Evolutionary conservation across 64 coral and sea anemone genomes (phyloP).

Genomic region (Acropora yongei): DNA sequence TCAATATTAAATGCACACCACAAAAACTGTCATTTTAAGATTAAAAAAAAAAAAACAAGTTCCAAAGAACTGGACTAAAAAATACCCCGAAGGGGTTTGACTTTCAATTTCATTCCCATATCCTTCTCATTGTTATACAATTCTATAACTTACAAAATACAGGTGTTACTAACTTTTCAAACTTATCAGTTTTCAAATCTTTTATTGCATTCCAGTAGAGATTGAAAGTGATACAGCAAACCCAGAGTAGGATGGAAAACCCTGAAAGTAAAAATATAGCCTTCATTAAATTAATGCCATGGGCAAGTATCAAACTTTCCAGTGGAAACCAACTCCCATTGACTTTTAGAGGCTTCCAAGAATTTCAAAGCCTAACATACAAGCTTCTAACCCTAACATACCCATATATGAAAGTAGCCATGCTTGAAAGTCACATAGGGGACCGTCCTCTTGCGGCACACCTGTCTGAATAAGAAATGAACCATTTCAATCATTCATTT

Average conservation of each 20-base stretch:
- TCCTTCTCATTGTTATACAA: background rate
- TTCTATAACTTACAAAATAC: background rate
- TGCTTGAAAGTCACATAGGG: slow-evolving; percentile 75
- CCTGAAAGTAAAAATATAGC: slow-evolving; percentile 36
- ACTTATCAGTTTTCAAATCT: slow-evolving; percentile 77
- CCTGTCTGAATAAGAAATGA: slow-evolving; percentile 57
- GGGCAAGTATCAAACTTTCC: too few relatives aligned
- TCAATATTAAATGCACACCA: too few relatives aligned
- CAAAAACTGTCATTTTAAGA: too few relatives aligned
- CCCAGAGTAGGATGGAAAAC: slow-evolving; percentile 86
- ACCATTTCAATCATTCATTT: background rate
- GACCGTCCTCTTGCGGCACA: slow-evolving; percentile 64
- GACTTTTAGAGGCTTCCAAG: too few relatives aligned
- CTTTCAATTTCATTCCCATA: background rate
- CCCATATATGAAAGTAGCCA: slow-evolving; percentile 90
- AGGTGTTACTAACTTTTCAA: slow-evolving; percentile 87
- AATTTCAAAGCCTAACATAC: too few relatives aligned
- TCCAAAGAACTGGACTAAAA: too few relatives aligned
- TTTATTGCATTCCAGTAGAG: slow-evolving; percentile 98
- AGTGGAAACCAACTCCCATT: too few relatives aligned
- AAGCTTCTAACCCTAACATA: slow-evolving; percentile 22
- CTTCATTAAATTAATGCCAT: too few relatives aligned
- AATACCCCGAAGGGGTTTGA: background rate
- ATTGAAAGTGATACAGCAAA: slow-evolving; percentile 97
- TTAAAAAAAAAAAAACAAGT: too few relatives aligned